Evolutionary conservation across 2,797 vertebrate species (phyloP), one percentile per base, ranked within the genome.

Genomic region (Tokudaia muenninki): DNA sequence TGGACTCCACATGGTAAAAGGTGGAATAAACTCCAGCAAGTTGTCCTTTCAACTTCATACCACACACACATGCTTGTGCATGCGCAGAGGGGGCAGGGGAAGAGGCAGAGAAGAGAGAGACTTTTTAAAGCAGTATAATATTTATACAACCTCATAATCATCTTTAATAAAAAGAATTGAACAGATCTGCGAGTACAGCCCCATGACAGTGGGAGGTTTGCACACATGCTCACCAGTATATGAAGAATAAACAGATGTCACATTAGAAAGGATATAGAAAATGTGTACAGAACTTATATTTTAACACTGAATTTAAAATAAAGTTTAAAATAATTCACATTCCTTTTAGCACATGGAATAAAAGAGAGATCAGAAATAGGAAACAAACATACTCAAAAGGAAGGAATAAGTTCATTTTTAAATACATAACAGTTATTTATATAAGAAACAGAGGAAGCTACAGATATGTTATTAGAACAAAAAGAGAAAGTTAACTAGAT

Each of bases 361-460:
- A 84, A 84, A 91, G 41, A 31, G 21, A 29, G 87, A 88, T 67
- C 44, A 63, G 63, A 91, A 84, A 83, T 31, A 77, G 26, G 8
- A 80, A 29, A 34, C 16, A 37, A 21, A 61, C 7, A 77, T 79
- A 4, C 22, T 90, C 75, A 89, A 50, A 94, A 74, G 34, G n/a
- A 87, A 93, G 50, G 88, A 87, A 67, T 83, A 0, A 87, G 78
- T 21, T 41, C 3, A 52, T 65, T 90, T 79, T 74, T 86, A 44
- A 55, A 90, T 44, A 89, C 67, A 59, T 0, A 84, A 37, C 59
- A 92, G 10, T 55, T 92, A 14, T 70, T 52, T 31, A 74, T 6
- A 80, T 50, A 79, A 47, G 83, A 91, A 79, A 87, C 87, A 55
- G 1, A 61, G 67, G 9, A 92, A n/a, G 47, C 41, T 92, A 94